These are phyloP conservation scores for Salarias fasciatus DNA, from an alignment of 2,797 vertebrate species.

Conservation along the genomic window DNA sequence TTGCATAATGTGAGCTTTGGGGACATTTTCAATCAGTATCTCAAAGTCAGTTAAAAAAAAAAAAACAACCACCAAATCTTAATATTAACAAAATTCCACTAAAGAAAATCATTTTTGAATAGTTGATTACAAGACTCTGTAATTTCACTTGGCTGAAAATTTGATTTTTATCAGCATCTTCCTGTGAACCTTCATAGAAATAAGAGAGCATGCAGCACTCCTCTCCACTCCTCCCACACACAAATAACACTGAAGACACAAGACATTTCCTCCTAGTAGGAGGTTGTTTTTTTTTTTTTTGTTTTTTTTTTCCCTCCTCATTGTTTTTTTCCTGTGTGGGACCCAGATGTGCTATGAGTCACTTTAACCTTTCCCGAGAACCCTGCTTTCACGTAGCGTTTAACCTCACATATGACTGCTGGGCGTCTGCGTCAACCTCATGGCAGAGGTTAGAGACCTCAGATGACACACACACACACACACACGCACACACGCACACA, in stretches of 20 bases:
- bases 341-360: slow-evolving; percentile 62
- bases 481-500: slow-evolving; percentile 10
- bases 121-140: no score
- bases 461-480: slow-evolving; percentile 18
- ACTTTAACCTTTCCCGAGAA: slow-evolving; percentile 62
- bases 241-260: background rate
- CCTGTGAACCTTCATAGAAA: no score
- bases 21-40: no score
- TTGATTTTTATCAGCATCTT: background rate
- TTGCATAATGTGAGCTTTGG: no score
- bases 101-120: no score
- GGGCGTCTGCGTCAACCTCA: slow-evolving; percentile 54
- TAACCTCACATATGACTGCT: slow-evolving; percentile 65
- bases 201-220: background rate
- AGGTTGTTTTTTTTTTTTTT: no score
- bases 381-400: slow-evolving; percentile 50
- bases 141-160: no score
- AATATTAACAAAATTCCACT: no score
- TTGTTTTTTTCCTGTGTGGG: slow-evolving; percentile 32
- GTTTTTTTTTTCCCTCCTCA: no score
- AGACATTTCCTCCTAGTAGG: slow-evolving; percentile 9
- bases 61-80: no score
- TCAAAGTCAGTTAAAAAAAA: no score
- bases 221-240: background rate
- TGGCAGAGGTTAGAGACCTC: slow-evolving; percentile 35